Evolutionary conservation across 2,888 invertebrate genomes (phyloP).

Genomic region (Lepidocyrtinus sp.): DNA sequence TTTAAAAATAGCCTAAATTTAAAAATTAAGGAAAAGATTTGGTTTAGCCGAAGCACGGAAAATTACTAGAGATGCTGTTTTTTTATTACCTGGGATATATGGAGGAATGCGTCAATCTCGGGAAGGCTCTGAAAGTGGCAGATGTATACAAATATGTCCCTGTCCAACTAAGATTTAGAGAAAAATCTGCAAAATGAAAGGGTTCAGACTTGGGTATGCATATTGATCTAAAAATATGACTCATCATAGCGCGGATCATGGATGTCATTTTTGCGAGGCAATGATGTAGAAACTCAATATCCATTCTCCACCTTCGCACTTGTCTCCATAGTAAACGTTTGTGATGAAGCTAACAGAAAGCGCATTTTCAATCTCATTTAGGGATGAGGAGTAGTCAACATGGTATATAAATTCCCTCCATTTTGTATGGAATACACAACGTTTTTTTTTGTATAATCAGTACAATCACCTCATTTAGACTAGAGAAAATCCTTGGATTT

Average conservation of each 20-base stretch:
- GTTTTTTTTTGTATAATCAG: no score
- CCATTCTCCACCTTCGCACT: not conserved
- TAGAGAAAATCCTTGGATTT: not conserved
- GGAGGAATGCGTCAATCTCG: not conserved
- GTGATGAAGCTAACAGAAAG: not conserved
- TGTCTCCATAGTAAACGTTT: not conserved
- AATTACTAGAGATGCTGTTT: no score
- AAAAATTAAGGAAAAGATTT: no score
- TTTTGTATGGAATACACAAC: no score
- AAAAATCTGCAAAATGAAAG: not conserved
- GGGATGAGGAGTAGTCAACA: no score
- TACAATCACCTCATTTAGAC: not conserved
- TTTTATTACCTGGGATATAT: not conserved
- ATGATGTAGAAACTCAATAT: not conserved
- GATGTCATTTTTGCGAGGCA: not conserved
- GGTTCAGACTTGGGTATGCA: no score
- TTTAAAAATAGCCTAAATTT: conserved; percentile 33
- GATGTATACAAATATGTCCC: not conserved
- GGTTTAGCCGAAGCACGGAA: no score
- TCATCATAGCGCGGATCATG: no score
- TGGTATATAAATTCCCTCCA: no score
- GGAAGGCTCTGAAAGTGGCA: not conserved
- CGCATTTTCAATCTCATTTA: no score
- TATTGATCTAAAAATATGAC: no score
- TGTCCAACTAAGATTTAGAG: not conserved